Conservation (phyloP, 2,888 invertebrate genomes). For the Chymomyza caudatula region DNA sequence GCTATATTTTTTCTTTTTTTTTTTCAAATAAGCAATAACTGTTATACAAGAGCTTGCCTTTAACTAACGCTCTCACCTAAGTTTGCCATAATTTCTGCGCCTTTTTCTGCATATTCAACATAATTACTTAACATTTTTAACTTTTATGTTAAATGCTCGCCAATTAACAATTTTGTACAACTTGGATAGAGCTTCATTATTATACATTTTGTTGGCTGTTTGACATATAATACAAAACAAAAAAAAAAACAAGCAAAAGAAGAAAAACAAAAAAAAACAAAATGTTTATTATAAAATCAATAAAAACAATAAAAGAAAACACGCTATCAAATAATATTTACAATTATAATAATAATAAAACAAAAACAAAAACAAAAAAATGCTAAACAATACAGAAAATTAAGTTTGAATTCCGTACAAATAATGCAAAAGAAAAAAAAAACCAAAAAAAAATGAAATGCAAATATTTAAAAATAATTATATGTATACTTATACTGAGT, state of each 20-base stretch:
- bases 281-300: not conserved
- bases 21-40: constrained; percentile 14
- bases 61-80: not conserved
- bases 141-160: constrained; percentile 17
- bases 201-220: constrained; percentile 72
- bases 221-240: constrained; percentile 62
- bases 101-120: not conserved
- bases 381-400: constrained; percentile 73
- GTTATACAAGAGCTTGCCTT: not conserved
- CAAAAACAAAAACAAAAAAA: constrained; percentile 14
- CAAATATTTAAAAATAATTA: constrained; percentile 27
- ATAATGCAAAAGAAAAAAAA: constrained; percentile 55
- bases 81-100: constrained; percentile 9
- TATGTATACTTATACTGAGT: constrained; percentile 73
- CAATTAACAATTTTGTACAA: constrained; percentile 49
- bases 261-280: constrained; percentile 29
- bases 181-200: constrained; percentile 61
- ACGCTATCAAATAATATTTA: constrained; percentile 44
- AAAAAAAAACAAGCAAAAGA: constrained; percentile 26
- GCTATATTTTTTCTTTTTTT: too few species aligned
- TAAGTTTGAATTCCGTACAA: constrained; percentile 74
- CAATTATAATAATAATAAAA: constrained; percentile 16
- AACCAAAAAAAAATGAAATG: constrained; percentile 12
- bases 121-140: not conserved
- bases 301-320: constrained; percentile 13